These are phyloP conservation scores for Lethrus apterus DNA, from an alignment of 1,140 invertebrate species.

Conservation along the genomic window DNA sequence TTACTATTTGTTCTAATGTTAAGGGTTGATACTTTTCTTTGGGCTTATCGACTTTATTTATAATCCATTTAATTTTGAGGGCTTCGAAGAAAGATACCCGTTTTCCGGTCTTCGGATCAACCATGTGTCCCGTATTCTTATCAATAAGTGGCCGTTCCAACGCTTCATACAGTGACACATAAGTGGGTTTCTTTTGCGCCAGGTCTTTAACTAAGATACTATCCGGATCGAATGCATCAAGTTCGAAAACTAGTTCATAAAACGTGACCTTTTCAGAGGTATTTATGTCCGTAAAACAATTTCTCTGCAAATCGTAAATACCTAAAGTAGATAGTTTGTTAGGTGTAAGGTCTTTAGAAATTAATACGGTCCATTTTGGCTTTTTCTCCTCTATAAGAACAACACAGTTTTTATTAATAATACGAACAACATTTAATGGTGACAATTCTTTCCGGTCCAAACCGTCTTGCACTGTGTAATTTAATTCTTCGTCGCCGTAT, in stretches of 20 bases:
- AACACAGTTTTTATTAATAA: constrained; percentile 48
- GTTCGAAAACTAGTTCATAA: constrained; percentile 65
- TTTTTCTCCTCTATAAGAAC: constrained; percentile 38
- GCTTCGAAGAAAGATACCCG: constrained; percentile 79
- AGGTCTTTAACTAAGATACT: constrained; percentile 72
- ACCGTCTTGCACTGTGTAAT: constrained; percentile 54
- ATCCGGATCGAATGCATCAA: constrained; percentile 66
- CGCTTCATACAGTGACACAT: constrained; percentile 65
- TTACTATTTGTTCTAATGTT: constrained; percentile 58
- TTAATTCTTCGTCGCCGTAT: constrained; percentile 48
- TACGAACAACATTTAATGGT: constrained; percentile 56
- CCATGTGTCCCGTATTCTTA: constrained; percentile 67
- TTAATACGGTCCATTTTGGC: constrained; percentile 40
- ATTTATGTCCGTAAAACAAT: constrained; percentile 71
- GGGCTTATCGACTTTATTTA: constrained; percentile 45
- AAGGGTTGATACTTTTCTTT: constrained; percentile 42
- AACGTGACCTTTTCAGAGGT: constrained; percentile 68
- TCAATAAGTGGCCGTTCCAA: constrained; percentile 68
- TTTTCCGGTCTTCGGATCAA: constrained; percentile 74
- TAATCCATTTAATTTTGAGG: constrained; percentile 63
- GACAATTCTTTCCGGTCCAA: constrained; percentile 57
- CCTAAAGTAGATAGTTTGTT: constrained; percentile 62
- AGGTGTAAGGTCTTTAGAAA: constrained; percentile 53
- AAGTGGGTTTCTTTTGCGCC: constrained; percentile 55
- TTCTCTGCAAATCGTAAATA: constrained; percentile 64